Conservation (phyloP, 2,113 vertebrate species). For the Anas platyrhynchos region DNA sequence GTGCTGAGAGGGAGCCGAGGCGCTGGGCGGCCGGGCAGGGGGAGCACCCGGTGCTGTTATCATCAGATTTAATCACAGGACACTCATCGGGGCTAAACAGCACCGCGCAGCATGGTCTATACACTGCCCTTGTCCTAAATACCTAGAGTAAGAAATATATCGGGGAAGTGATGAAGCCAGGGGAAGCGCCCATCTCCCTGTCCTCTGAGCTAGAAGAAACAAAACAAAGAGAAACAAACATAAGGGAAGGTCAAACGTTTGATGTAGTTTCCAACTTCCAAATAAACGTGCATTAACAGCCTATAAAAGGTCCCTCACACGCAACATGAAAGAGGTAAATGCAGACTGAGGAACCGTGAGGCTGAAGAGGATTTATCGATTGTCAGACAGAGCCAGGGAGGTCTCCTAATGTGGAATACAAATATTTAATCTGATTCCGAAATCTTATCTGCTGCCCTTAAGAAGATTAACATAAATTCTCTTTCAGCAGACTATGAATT, state of each 20-base stretch:
- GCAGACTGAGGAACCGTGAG: neutral
- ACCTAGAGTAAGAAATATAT: neutral
- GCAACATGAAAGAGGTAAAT: neutral
- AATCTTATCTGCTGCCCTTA: constrained; percentile 54
- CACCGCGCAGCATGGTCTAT: neutral
- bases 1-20: neutral
- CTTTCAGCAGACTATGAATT: constrained; percentile 29
- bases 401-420: constrained; percentile 38
- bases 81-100: neutral
- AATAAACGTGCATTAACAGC: neutral
- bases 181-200: neutral
- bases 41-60: neutral
- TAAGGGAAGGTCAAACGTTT: neutral
- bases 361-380: constrained; percentile 36
- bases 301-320: neutral
- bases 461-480: constrained; percentile 56
- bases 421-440: constrained; percentile 64
- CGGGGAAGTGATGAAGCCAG: neutral
- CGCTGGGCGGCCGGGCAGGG: neutral
- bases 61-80: neutral
- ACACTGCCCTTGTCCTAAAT: neutral
- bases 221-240: constrained; percentile 3
- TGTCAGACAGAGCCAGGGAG: neutral
- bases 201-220: neutral
- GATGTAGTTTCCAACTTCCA: neutral